Evolutionary conservation across 2,888 invertebrate genomes (phyloP).

Genomic region (Drosophila demipolita): DNA sequence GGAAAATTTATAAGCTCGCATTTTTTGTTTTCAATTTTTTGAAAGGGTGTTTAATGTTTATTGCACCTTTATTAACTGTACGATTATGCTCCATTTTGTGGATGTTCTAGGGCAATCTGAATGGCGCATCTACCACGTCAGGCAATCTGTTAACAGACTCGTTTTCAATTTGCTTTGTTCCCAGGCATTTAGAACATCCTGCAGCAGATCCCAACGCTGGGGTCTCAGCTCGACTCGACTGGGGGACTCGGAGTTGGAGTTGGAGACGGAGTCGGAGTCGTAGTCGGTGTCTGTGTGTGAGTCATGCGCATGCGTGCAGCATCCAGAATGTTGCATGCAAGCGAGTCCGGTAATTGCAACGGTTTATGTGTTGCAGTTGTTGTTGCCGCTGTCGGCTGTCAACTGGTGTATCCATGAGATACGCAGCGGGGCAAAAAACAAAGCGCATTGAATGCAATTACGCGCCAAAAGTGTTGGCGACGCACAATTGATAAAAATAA

Average conservation of each 20-base stretch:
- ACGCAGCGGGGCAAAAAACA: slow-evolving; percentile 35
- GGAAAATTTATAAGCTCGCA: background rate
- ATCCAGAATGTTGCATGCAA: slow-evolving; percentile 26
- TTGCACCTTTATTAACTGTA: background rate
- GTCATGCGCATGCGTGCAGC: slow-evolving; percentile 50
- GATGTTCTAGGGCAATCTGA: slow-evolving; percentile 2
- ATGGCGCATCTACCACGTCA: slow-evolving; percentile 4
- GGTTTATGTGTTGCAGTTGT: slow-evolving; percentile 27
- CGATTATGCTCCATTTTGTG: background rate
- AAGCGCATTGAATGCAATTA: slow-evolving; percentile 68
- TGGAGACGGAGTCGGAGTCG: slow-evolving; percentile 1
- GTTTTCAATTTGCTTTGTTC: slow-evolving; percentile 55
- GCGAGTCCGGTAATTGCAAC: slow-evolving; percentile 29
- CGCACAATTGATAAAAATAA: slow-evolving; percentile 54
- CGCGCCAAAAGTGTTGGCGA: slow-evolving; percentile 63
- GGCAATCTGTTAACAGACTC: slow-evolving; percentile 31
- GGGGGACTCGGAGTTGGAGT: background rate
- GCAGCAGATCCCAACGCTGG: slow-evolving; percentile 22
- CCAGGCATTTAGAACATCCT: slow-evolving; percentile 60
- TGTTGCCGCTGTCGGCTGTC: slow-evolving; percentile 38
- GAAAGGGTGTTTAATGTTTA: background rate
- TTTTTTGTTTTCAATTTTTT: background rate
- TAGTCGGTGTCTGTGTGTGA: slow-evolving; percentile 17
- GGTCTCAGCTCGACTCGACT: slow-evolving; percentile 3
- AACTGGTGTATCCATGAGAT: slow-evolving; percentile 47